Conservation (phyloP, 2,113 vertebrate species). For the Mohoua ochrocephala region DNA sequence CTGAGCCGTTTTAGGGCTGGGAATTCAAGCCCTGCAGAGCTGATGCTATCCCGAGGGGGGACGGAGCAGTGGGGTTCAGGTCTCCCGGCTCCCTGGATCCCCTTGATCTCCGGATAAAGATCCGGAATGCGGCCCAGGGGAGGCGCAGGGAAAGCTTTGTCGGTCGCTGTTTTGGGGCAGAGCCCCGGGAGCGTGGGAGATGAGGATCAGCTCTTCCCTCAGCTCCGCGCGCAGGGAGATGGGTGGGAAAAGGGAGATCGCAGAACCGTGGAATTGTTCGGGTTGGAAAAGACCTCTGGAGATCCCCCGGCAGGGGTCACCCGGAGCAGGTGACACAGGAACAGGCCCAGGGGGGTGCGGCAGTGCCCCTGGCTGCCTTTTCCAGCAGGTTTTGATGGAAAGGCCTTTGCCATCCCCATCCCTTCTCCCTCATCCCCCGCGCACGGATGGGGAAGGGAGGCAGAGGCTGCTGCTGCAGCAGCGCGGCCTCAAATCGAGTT, state of each 20-base stretch:
- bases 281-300: background rate
- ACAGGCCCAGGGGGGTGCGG: accelerated
- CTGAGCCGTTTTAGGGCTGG: background rate
- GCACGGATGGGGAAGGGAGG: background rate
- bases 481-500: background rate
- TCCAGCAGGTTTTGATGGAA: background rate
- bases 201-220: background rate
- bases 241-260: background rate
- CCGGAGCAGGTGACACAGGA: background rate
- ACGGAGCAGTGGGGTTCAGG: background rate
- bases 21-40: background rate
- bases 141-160: background rate
- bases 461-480: background rate
- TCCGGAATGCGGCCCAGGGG: background rate
- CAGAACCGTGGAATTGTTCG: background rate
- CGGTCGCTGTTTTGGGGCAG: background rate
- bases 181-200: background rate
- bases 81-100: background rate
- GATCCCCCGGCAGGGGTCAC: background rate
- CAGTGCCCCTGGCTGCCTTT: background rate
- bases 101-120: background rate
- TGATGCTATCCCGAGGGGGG: background rate
- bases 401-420: background rate
- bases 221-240: background rate
- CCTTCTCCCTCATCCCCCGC: background rate